Evolutionary conservation across 2,113 vertebrate genomes (phyloP).

Genomic region (Xenopus borealis): DNA sequence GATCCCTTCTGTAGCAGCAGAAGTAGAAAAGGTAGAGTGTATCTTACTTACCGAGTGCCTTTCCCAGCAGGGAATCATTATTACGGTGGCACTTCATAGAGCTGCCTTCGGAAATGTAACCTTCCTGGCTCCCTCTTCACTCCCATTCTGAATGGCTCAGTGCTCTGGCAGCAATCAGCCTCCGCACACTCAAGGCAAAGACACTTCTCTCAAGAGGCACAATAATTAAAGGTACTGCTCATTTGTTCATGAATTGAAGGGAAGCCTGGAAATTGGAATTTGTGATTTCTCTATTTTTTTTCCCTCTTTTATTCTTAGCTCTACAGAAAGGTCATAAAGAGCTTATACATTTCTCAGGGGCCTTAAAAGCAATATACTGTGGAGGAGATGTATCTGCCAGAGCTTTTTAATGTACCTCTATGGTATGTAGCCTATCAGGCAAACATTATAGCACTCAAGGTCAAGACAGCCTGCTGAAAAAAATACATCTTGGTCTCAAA

Average conservation of each 20-base stretch:
- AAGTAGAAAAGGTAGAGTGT: slow-evolving; percentile 33
- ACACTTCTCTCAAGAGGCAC: background rate
- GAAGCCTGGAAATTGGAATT: background rate
- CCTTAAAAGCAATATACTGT: background rate
- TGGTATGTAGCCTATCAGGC: no score
- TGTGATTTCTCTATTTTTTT: no score
- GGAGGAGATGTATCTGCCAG: background rate
- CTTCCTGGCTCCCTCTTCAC: background rate
- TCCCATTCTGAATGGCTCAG: slow-evolving; percentile 1
- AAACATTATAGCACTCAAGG: no score
- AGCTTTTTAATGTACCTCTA: slow-evolving; percentile 9
- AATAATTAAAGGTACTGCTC: slow-evolving; percentile 10
- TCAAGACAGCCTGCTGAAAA: no score
- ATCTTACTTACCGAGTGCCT: slow-evolving; percentile 2
- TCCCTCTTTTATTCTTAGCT: no score
- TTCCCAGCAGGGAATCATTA: background rate
- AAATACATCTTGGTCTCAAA: no score
- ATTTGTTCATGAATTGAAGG: background rate
- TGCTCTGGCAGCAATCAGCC: slow-evolving; percentile 31
- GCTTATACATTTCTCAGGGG: background rate
- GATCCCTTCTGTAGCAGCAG: slow-evolving; percentile 2
- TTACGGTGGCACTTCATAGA: background rate
- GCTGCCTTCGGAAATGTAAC: background rate
- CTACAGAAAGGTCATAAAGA: no score
- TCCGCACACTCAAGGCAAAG: background rate